phyloP scores from a whole-genome alignment of 2,797 vertebrate genomes.

The Cyprinodon diabolis region DNA sequence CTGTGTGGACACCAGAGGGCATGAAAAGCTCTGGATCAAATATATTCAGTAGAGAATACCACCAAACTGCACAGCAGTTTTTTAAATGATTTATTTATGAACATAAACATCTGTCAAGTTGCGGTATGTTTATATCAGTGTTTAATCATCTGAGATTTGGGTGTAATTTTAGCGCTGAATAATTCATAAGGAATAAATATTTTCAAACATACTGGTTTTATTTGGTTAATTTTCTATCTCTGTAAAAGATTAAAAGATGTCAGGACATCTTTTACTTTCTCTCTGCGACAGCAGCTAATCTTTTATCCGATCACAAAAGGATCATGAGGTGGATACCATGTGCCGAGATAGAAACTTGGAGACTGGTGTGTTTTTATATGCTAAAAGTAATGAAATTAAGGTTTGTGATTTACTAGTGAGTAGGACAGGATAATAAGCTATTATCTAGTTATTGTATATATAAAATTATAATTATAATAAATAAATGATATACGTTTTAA shows the following conservation, averaged over 20 bases:
- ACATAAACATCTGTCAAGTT: background rate
- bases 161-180: slow-evolving; percentile 45
- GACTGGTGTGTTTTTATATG: too few species aligned
- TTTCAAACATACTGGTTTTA: slow-evolving; percentile 45
- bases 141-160: slow-evolving; percentile 10
- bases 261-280: slow-evolving; percentile 16
- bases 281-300: background rate
- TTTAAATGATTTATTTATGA: slow-evolving; percentile 13
- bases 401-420: too few species aligned
- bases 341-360: background rate
- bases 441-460: too few species aligned
- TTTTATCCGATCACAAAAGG: slow-evolving; percentile 4
- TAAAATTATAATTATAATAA: too few species aligned
- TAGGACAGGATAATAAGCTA: too few species aligned
- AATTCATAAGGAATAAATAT: slow-evolving; percentile 44
- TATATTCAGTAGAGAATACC: slow-evolving; percentile 24
- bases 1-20: slow-evolving; percentile 31
- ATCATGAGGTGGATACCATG: background rate
- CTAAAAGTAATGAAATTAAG: too few species aligned
- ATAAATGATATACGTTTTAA: too few species aligned
- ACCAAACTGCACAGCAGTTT: slow-evolving; percentile 9
- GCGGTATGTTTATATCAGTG: slow-evolving; percentile 6
- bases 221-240: slow-evolving; percentile 54
- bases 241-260: slow-evolving; percentile 23
- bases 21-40: slow-evolving; percentile 25